Base-by-base conservation (phyloP, 1,140 invertebrate genomes). In the Macrosteles quadrilineatus region DNA sequence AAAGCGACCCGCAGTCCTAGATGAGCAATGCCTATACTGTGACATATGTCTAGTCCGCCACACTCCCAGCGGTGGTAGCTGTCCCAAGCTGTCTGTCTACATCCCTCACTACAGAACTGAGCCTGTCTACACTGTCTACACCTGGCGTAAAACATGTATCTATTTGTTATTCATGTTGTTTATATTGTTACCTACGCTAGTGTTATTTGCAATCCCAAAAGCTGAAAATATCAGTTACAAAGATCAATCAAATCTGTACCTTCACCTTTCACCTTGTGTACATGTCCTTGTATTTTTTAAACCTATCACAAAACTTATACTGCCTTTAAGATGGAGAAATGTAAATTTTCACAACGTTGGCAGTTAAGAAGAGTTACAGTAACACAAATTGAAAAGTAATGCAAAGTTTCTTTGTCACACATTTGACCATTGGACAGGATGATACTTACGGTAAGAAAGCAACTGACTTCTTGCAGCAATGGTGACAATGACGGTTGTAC, bases 51-150 rank as follows among this genome's bases (percentile, higher is more conserved):
- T 36, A 88, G 82, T 73, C 85, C 85, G 55, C 80, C 76, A 78
- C 93, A 96, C 81, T 95, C 93, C 85, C 86, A 90, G 70, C 84
- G 80, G 80, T 96, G 93, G 79, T 87, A 88, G 19, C 76, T 77
- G 1, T 79, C 72, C 84, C 85, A 89, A 0, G 88, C 86, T 50
- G 81, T 75, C 23, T 80, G 73, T 27, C 81, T 80, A 80, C 93
- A 96, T 29, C 80, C 75, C 67, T 83, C 79, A 70, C 82, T 81
- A 76, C 93, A 95, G 76, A 88, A 93, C 29, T 86, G 76, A 64
- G 85, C 83, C 71, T 86, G 81, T 6, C 85, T 83, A 80, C 91
- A 93, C 2, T 77, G 75, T 59, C 76, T 78, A 78, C 91, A 93
- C 50, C 88, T 90, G 72, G 73, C 32, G 14, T n/a, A n/a, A n/a